These are phyloP conservation scores for Catostomus latipinnis DNA, from an alignment of 2,797 vertebrate genomes.

Conservation along the genomic window DNA sequence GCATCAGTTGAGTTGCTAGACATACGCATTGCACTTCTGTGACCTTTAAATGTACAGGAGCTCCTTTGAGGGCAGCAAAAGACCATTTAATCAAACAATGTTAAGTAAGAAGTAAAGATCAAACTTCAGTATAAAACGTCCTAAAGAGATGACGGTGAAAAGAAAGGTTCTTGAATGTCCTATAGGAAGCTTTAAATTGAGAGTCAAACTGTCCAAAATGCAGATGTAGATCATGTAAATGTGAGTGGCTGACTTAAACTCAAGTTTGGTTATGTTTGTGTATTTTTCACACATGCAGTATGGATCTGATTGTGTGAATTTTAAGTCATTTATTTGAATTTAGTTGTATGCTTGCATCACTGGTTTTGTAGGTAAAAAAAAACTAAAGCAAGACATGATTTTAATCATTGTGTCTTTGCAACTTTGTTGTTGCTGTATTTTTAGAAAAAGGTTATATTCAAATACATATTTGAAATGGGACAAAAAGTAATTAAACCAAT, in stretches of 20 bases:
- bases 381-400: background rate
- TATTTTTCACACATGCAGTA: background rate
- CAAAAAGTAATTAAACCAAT: too few relatives aligned
- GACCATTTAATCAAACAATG: constrained; percentile 32
- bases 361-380: background rate
- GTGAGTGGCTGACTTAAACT: background rate
- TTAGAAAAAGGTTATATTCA: too few relatives aligned
- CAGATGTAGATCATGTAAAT: background rate
- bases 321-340: background rate
- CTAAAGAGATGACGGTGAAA: background rate
- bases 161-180: constrained; percentile 9
- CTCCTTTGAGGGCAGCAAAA: constrained; percentile 9
- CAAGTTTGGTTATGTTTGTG: background rate
- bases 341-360: background rate
- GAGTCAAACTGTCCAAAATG: background rate
- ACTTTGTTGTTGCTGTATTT: background rate
- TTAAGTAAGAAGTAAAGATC: background rate
- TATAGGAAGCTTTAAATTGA: background rate
- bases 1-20: constrained; percentile 28
- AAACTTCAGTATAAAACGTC: background rate
- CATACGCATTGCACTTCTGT: constrained; percentile 22
- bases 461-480: background rate
- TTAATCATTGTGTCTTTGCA: background rate
- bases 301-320: background rate
- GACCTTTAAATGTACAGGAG: constrained; percentile 36